Conservation (phyloP, 2,797 vertebrate genomes). For the Urophycis tenuis region DNA sequence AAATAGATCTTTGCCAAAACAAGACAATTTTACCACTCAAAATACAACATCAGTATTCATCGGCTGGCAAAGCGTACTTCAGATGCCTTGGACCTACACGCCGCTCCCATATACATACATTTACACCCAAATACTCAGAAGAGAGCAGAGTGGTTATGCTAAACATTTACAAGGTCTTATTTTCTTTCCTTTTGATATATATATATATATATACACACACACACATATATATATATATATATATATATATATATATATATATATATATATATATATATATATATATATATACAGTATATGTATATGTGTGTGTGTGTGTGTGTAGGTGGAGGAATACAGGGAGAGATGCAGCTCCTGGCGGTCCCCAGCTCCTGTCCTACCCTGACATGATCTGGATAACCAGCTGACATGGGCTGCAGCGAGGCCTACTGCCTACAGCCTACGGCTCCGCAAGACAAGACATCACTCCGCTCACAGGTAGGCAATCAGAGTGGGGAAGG, state of each 20-base stretch:
- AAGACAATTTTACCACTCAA: conserved; percentile 36
- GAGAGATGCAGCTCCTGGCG: conserved; percentile 53
- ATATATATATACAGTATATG: too few relatives aligned
- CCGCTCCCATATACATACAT: conserved; percentile 3
- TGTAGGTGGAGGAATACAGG: conserved; percentile 50
- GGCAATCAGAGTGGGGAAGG: conserved; percentile 29
- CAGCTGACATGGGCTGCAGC: conserved; percentile 58
- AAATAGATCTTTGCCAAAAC: conserved; percentile 39
- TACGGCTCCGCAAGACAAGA: conserved; percentile 48
- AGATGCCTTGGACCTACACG: conserved; percentile 39
- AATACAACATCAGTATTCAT: conserved; percentile 46
- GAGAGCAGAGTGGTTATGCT: conserved; percentile 19
- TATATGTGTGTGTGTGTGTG: conserved; percentile 8
- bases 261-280: too few relatives aligned
- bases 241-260: too few relatives aligned
- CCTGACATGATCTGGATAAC: conserved; percentile 56
- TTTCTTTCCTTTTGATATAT: not conserved
- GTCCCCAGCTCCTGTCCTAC: conserved; percentile 56
- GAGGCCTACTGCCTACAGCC: conserved; percentile 40
- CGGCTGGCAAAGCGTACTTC: conserved; percentile 35
- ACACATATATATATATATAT: too few relatives aligned
- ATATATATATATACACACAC: too few relatives aligned
- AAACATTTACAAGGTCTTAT: conserved; percentile 40
- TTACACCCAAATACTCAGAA: conserved; percentile 1
- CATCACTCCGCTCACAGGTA: conserved; percentile 59